A percentile compares a stretch with the other conserved stretches of the same genome.
Evolutionary conservation across 2,888 invertebrate species (phyloP).

Genomic region (Ischnus inquisitorius): DNA sequence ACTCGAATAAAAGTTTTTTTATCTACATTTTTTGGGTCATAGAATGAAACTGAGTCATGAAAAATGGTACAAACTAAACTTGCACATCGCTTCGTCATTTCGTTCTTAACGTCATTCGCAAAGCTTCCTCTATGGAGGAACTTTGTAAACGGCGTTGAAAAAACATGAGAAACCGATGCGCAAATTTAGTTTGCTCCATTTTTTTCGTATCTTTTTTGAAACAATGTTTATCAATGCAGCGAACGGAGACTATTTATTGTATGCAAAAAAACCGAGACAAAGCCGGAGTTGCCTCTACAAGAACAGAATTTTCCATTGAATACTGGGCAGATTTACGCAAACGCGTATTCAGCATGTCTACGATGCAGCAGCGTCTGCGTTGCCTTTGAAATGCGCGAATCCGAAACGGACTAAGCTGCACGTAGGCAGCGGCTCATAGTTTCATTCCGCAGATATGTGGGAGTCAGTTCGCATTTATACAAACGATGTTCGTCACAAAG

Average conservation of each 20-base stretch:
- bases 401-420: not conserved
- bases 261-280: not conserved
- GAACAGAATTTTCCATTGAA: constrained; percentile 17
- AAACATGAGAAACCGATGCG: too few relatives aligned
- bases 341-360: not conserved
- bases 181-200: too few relatives aligned
- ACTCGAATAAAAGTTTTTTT: too few relatives aligned
- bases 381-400: not conserved
- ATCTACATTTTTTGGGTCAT: too few relatives aligned
- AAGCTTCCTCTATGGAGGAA: too few relatives aligned
- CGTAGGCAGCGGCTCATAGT: not conserved
- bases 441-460: not conserved
- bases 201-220: too few relatives aligned
- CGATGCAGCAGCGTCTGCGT: not conserved
- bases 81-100: too few relatives aligned
- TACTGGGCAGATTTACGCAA: not conserved
- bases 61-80: too few relatives aligned
- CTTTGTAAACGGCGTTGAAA: too few relatives aligned
- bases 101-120: too few relatives aligned
- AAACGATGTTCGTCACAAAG: not conserved
- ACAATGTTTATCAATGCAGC: not conserved
- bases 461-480: not conserved
- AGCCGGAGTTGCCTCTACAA: not conserved
- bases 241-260: too few relatives aligned
- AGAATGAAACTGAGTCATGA: too few relatives aligned